These are phyloP conservation scores for Chloromyia formosa DNA, from an alignment of 2,888 invertebrate genomes.

Conservation along the genomic window DNA sequence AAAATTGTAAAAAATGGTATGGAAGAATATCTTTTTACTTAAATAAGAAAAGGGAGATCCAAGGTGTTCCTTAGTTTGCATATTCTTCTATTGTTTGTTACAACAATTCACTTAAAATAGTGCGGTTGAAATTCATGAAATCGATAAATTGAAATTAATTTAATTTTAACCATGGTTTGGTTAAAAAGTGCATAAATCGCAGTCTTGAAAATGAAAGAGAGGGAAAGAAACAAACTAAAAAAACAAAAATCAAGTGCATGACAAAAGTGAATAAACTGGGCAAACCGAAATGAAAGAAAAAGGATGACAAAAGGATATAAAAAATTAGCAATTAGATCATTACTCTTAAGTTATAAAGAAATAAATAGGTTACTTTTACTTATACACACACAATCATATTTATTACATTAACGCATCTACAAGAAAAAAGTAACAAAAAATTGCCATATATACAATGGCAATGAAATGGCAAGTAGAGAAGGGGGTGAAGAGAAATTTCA, in stretches of 20 bases:
- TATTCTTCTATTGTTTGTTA: no score
- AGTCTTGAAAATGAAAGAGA: background rate
- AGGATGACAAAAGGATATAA: background rate
- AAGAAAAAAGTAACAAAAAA: background rate
- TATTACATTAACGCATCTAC: background rate
- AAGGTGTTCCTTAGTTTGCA: no score
- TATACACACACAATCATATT: slow-evolving; percentile 15
- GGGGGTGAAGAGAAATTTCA: background rate
- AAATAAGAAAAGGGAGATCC: no score
- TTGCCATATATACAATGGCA: slow-evolving; percentile 9
- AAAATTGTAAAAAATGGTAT: no score
- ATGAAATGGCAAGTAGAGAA: background rate
- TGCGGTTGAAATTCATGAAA: no score
- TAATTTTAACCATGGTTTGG: no score
- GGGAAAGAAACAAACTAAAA: slow-evolving; percentile 10
- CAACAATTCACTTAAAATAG: no score
- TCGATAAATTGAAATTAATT: no score
- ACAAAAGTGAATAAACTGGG: slow-evolving; percentile 4
- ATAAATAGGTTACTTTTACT: background rate
- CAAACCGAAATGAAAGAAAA: slow-evolving; percentile 11
- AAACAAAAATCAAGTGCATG: background rate
- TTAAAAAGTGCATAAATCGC: no score
- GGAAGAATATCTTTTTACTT: no score
- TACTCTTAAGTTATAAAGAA: slow-evolving; percentile 1
- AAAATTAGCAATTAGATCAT: background rate